These are phyloP conservation scores for Zoanthus sansibaricus DNA, from an alignment of 92 coral and sea anemone species.

Conservation along the genomic window DNA sequence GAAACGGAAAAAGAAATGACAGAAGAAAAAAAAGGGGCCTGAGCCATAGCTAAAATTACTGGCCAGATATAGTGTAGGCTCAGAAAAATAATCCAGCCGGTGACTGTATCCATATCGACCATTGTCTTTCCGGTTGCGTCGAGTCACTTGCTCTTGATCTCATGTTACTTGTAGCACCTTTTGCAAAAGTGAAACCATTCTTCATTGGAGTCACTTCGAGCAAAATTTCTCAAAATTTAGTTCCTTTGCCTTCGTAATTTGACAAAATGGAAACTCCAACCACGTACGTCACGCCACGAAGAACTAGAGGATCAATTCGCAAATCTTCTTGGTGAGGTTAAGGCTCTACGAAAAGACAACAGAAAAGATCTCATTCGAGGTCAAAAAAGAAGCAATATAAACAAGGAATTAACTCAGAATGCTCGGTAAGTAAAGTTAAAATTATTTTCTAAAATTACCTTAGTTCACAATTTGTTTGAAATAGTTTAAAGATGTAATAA, in stretches of 20 bases:
- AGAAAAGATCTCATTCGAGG: background rate
- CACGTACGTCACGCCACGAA: no score
- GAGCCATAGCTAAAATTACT: background rate
- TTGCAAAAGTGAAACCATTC: background rate
- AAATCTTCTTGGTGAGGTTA: background rate
- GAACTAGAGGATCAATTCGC: background rate
- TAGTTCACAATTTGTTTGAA: background rate
- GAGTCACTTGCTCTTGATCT: background rate
- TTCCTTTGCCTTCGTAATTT: background rate
- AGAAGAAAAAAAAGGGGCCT: background rate
- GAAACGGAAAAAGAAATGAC: background rate
- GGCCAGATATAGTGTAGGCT: background rate
- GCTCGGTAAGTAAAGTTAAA: background rate
- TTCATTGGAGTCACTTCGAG: background rate
- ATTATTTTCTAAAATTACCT: background rate
- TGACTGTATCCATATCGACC: background rate
- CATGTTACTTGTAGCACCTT: background rate
- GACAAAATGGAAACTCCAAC: background rate
- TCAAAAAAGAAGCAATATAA: background rate
- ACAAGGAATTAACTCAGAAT: background rate
- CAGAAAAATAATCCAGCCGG: background rate
- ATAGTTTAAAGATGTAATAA: no score
- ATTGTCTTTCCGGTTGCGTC: background rate
- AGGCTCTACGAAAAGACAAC: background rate
- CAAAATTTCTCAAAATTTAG: background rate